phyloP scores from a whole-genome alignment of 2,888 invertebrate genomes.

The Tromatobia lineatoria region DNA sequence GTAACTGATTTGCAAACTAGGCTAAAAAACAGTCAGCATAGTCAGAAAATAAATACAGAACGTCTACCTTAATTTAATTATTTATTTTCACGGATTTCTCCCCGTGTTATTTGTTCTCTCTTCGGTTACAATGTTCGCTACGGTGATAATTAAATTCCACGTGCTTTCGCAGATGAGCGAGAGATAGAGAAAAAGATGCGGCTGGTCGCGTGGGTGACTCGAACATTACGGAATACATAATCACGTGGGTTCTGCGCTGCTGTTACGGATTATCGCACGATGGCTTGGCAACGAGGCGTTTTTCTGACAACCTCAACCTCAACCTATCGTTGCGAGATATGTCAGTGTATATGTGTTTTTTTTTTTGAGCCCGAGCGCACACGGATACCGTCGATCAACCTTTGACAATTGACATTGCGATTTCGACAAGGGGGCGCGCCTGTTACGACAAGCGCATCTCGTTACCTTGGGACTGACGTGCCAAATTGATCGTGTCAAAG shows the following conservation, averaged over 20 bases:
- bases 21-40: too few species aligned
- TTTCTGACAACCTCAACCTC: constrained; percentile 4
- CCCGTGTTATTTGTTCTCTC: neutral
- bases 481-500: constrained; percentile 65
- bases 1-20: too few species aligned
- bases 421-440: constrained; percentile 67
- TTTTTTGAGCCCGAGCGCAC: constrained; percentile 21
- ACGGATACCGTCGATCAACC: constrained; percentile 75
- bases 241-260: constrained; percentile 55
- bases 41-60: too few species aligned
- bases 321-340: constrained; percentile 4
- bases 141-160: constrained; percentile 54
- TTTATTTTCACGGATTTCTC: constrained; percentile 22
- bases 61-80: constrained; percentile 15
- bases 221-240: constrained; percentile 56
- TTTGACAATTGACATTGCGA: constrained; percentile 74
- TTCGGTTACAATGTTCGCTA: constrained; percentile 13
- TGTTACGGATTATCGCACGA: constrained; percentile 49
- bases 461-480: constrained; percentile 56
- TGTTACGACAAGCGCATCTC: constrained; percentile 34
- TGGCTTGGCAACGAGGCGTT: constrained; percentile 20
- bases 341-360: constrained; percentile 12
- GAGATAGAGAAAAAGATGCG: constrained; percentile 31
- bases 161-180: constrained; percentile 30
- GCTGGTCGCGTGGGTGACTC: constrained; percentile 43